Percentiles rank a stretch among this genome's conserved stretches.
phyloP scores from a whole-genome alignment of 2,113 vertebrate genomes.

The Eulemur rufifrons region DNA sequence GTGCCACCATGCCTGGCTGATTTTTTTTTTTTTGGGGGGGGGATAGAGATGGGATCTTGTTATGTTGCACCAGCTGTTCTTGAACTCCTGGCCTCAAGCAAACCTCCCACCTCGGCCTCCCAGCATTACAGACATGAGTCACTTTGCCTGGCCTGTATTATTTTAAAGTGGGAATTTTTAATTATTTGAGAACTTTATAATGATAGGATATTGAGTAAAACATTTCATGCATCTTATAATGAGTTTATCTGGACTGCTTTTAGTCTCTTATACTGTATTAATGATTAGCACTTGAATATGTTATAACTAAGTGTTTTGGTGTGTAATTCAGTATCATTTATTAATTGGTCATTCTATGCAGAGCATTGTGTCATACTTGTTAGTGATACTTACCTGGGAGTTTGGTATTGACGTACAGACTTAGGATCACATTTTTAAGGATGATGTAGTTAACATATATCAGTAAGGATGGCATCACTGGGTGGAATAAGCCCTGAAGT shows the following conservation, averaged over 20 bases:
- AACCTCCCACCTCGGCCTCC: too few species aligned
- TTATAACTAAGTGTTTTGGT: background rate
- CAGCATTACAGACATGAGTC: too few species aligned
- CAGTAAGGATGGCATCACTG: background rate
- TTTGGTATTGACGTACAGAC: background rate
- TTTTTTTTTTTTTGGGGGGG: too few species aligned
- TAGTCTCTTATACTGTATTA: background rate
- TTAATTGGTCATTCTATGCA: background rate
- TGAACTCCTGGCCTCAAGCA: too few species aligned
- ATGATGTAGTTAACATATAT: background rate
- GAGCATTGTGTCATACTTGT: background rate
- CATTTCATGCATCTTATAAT: background rate
- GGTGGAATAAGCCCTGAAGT: background rate
- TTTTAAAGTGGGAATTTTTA: slow-evolving; percentile 36
- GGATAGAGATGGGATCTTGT: too few species aligned
- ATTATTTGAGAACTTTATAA: slow-evolving; percentile 10
- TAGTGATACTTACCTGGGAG: background rate
- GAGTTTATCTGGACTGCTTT: background rate
- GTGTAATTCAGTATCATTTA: slow-evolving; percentile 20
- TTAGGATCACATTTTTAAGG: background rate
- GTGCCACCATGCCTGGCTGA: too few species aligned
- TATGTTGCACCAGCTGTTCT: too few species aligned
- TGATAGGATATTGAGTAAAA: slow-evolving; percentile 23
- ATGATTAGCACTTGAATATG: background rate
- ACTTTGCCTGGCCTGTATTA: background rate